These are phyloP conservation scores for Diaperis boleti DNA, from an alignment of 2,888 invertebrate genomes.

Conservation along the genomic window DNA sequence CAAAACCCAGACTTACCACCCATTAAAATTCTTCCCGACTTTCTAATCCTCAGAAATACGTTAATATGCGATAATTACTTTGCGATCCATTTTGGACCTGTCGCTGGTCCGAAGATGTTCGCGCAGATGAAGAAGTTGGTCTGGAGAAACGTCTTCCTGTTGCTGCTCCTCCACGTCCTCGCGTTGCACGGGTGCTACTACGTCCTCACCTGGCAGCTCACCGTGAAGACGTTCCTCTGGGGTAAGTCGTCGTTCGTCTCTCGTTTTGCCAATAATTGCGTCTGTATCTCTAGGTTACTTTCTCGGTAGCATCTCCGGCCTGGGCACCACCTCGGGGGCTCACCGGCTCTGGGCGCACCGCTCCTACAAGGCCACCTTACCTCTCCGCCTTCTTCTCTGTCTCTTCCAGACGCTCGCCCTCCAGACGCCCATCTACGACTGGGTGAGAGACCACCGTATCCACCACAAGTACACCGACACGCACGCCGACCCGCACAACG, in stretches of 20 bases:
- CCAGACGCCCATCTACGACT: conserved; percentile 89
- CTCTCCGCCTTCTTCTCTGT: conserved; percentile 82
- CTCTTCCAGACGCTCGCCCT: conserved; percentile 87
- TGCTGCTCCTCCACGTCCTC: neutral
- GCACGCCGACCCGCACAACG: conserved; percentile 92
- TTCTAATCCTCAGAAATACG: no score
- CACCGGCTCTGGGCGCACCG: conserved; percentile 95
- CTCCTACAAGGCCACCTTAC: conserved; percentile 90
- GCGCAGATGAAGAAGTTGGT: neutral
- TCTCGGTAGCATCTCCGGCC: neutral
- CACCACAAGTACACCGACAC: conserved; percentile 93
- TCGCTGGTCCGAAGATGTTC: no score
- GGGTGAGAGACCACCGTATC: conserved; percentile 85
- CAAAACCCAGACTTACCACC: no score
- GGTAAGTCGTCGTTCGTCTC: neutral
- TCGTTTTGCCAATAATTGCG: no score
- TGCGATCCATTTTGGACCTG: no score
- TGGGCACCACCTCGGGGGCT: conserved; percentile 92
- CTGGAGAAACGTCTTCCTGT: neutral
- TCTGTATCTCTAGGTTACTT: no score
- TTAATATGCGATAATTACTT: no score
- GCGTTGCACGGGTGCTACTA: neutral
- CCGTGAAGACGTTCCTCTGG: neutral
- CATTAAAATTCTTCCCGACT: no score
- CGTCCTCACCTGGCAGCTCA: neutral